A percentile compares a stretch with the other conserved stretches of the same genome.
Evolutionary conservation across 1,140 invertebrate genomes (phyloP).

Genomic region (Drosophila mauritiana): DNA sequence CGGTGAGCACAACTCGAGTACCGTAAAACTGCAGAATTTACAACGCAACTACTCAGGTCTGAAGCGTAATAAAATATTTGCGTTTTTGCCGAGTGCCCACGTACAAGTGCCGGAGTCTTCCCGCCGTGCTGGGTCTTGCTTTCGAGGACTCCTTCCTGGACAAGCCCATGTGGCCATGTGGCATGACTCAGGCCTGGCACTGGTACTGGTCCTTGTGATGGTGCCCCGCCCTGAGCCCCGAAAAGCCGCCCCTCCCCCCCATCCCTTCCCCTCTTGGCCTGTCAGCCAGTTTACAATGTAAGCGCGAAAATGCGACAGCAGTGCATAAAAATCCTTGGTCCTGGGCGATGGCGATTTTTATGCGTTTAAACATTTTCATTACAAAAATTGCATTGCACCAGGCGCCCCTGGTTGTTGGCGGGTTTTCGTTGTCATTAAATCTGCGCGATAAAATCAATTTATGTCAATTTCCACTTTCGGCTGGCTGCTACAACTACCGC

Average conservation of each 20-base stretch:
- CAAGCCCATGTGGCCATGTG: slow-evolving; percentile 56
- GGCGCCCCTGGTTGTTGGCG: background rate
- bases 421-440: slow-evolving; percentile 78
- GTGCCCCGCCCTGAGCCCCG: background rate
- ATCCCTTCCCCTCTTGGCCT: slow-evolving; percentile 18
- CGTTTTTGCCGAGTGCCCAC: slow-evolving; percentile 71
- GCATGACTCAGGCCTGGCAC: slow-evolving; percentile 69
- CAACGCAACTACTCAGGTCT: slow-evolving; percentile 83
- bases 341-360: slow-evolving; percentile 74
- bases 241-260: background rate
- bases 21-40: slow-evolving; percentile 84
- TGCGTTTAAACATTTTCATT: slow-evolving; percentile 83
- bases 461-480: slow-evolving; percentile 79
- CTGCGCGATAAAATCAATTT: slow-evolving; percentile 82
- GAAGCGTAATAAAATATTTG: slow-evolving; percentile 84
- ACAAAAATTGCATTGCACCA: slow-evolving; percentile 76
- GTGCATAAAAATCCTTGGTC: slow-evolving; percentile 78
- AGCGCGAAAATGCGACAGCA: slow-evolving; percentile 81
- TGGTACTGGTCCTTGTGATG: background rate
- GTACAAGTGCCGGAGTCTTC: slow-evolving; percentile 35
- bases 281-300: slow-evolving; percentile 83
- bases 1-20: slow-evolving; percentile 65
- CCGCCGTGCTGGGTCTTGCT: slow-evolving; percentile 24
- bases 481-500: slow-evolving; percentile 43
- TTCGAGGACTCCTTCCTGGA: slow-evolving; percentile 42